phyloP scores from a whole-genome alignment of 1,140 invertebrate genomes.

The Cardiocondyla obscurior region DNA sequence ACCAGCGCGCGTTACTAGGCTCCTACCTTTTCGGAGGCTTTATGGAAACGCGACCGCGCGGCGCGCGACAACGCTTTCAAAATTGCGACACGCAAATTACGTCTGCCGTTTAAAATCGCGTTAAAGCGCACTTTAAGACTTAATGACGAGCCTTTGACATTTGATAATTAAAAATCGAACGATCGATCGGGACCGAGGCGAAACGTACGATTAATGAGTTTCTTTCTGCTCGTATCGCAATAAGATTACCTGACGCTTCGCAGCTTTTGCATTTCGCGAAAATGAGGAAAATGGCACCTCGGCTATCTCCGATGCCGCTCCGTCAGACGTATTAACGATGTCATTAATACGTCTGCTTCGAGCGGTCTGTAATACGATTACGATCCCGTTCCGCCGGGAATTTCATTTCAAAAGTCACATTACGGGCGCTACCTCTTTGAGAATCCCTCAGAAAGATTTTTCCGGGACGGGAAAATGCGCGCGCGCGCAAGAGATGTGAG shows the following conservation, averaged over 20 bases:
- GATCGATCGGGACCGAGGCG: background rate
- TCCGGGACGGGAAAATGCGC: background rate
- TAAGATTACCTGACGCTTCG: background rate
- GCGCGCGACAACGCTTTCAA: background rate
- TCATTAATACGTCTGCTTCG: slow-evolving; percentile 23
- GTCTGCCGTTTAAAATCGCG: background rate
- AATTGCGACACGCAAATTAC: background rate
- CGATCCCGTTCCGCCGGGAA: background rate
- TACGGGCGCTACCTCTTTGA: background rate
- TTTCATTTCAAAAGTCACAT: slow-evolving; percentile 11
- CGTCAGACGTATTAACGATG: slow-evolving; percentile 34
- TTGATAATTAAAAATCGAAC: background rate
- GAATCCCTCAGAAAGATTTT: background rate
- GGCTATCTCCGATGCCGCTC: background rate
- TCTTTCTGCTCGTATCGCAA: background rate
- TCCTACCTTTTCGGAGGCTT: background rate
- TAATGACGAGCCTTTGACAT: background rate
- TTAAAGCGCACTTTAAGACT: background rate
- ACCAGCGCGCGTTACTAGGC: background rate
- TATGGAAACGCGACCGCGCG: background rate
- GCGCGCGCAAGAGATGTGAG: background rate
- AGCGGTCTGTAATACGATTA: slow-evolving; percentile 14
- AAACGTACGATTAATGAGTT: background rate
- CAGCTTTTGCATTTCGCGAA: background rate
- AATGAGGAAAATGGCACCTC: background rate